Evolutionary conservation across 2,888 invertebrate species (phyloP).

Genomic region (Mesopsocus fuscifrons): DNA sequence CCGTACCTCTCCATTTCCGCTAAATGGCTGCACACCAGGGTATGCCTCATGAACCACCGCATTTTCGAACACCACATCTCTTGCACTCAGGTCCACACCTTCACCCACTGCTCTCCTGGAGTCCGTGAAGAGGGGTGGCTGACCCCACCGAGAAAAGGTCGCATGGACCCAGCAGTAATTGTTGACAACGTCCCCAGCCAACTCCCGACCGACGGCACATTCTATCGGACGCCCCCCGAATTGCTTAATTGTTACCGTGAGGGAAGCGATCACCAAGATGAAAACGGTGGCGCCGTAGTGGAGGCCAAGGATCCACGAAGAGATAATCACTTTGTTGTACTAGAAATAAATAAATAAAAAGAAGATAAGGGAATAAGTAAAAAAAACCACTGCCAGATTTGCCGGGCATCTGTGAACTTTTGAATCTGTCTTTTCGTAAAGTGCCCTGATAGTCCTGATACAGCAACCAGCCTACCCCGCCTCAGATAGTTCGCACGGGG

Average conservation of each 20-base stretch:
- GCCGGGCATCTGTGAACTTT: too few relatives aligned
- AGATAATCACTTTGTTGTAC: neutral
- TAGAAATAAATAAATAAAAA: neutral
- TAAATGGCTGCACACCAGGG: neutral
- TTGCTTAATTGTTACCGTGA: conserved; percentile 3
- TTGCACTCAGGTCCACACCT: neutral
- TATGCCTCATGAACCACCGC: neutral
- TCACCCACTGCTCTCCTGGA: neutral
- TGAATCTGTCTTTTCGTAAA: too few relatives aligned
- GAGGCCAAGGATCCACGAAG: neutral
- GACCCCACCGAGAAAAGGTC: neutral
- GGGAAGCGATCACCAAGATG: neutral
- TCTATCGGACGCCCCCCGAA: conserved; percentile 7
- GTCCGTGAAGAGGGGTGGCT: neutral
- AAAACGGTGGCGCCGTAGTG: conserved; percentile 2
- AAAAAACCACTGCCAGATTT: too few relatives aligned
- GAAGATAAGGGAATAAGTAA: too few relatives aligned
- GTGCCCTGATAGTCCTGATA: too few relatives aligned
- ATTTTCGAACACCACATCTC: too few relatives aligned
- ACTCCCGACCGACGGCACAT: conserved; percentile 3
- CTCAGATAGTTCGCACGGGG: too few relatives aligned
- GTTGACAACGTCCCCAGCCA: conserved; percentile 7
- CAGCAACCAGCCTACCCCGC: too few relatives aligned
- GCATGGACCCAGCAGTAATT: conserved; percentile 7
- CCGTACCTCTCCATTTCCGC: neutral